phyloP scores from a whole-genome alignment of 2,888 invertebrate species.

The Ennomos quercinarius region DNA sequence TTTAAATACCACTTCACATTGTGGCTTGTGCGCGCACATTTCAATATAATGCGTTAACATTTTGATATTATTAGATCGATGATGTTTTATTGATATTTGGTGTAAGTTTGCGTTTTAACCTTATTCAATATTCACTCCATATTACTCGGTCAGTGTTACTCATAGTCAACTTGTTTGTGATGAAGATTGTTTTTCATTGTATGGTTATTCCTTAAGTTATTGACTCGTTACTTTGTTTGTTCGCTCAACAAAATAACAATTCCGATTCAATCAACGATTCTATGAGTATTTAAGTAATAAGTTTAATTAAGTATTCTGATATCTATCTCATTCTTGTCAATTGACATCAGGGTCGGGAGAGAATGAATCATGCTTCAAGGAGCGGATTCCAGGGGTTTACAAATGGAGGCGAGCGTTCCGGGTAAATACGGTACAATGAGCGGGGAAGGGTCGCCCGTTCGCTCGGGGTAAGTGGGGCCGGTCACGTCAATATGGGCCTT shows the following conservation, averaged over 20 bases:
- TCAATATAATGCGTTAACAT: constrained; percentile 68
- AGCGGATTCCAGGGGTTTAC: constrained; percentile 83
- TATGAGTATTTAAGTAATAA: constrained; percentile 32
- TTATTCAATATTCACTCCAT: constrained; percentile 7
- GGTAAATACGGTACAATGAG: constrained; percentile 83
- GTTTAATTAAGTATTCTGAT: constrained; percentile 55
- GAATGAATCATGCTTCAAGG: constrained; percentile 83
- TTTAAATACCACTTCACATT: constrained; percentile 83
- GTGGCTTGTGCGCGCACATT: constrained; percentile 82
- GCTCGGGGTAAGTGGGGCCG: constrained; percentile 81
- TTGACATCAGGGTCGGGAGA: constrained; percentile 70
- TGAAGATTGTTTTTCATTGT: constrained; percentile 6
- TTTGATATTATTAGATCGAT: constrained; percentile 65
- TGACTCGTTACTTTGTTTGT: constrained; percentile 14
- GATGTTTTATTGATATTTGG: constrained; percentile 38
- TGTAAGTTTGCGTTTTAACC: constrained; percentile 12
- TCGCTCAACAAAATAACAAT: constrained; percentile 20
- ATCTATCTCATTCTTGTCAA: constrained; percentile 70
- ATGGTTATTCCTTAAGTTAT: constrained; percentile 11
- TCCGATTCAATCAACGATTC: constrained; percentile 9
- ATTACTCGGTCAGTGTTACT: constrained; percentile 5
- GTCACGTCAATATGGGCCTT: constrained; percentile 82
- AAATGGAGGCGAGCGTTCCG: constrained; percentile 81
- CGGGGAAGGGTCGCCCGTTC: constrained; percentile 77
- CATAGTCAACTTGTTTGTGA: constrained; percentile 2